A percentile compares a stretch with the other conserved stretches of the same genome.
Conservation (phyloP, 2,113 vertebrate genomes). For the Mesoclemmys tuberculata region DNA sequence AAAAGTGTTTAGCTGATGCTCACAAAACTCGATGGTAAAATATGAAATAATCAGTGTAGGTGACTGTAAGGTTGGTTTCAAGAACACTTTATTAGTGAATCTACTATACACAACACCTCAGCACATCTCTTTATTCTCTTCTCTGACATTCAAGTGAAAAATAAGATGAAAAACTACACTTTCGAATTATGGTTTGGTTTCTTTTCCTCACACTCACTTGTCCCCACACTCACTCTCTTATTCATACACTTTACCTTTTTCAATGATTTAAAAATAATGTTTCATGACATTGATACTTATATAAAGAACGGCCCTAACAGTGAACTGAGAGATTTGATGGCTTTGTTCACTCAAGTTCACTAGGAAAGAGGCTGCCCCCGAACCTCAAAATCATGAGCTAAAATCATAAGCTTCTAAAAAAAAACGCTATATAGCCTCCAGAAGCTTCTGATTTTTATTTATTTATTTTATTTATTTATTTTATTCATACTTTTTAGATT, state of each 20-base stretch:
- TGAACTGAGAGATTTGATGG: not conserved
- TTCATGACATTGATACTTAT: not conserved
- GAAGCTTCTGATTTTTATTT: not conserved
- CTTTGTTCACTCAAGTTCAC: not conserved
- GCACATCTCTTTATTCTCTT: not conserved
- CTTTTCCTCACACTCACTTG: not conserved
- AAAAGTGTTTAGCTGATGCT: slow-evolving; percentile 13
- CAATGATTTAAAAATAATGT: not conserved
- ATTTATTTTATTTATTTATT: too few relatives aligned
- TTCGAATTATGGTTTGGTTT: not conserved
- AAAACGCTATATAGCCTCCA: not conserved
- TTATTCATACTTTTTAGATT: not conserved
- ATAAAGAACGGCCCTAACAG: not conserved
- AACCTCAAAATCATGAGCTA: not conserved
- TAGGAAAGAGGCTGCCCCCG: not conserved
- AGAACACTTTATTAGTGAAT: not conserved
- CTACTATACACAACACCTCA: not conserved
- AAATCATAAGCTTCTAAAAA: not conserved
- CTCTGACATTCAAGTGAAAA: not conserved
- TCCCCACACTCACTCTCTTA: not conserved
- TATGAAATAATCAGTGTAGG: not conserved
- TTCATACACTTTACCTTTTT: not conserved
- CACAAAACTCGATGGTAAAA: not conserved
- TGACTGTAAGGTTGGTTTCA: not conserved
- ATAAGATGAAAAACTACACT: not conserved